Base-by-base conservation (phyloP, 1,140 invertebrate species). In the Thaumatotibia leucotreta region DNA sequence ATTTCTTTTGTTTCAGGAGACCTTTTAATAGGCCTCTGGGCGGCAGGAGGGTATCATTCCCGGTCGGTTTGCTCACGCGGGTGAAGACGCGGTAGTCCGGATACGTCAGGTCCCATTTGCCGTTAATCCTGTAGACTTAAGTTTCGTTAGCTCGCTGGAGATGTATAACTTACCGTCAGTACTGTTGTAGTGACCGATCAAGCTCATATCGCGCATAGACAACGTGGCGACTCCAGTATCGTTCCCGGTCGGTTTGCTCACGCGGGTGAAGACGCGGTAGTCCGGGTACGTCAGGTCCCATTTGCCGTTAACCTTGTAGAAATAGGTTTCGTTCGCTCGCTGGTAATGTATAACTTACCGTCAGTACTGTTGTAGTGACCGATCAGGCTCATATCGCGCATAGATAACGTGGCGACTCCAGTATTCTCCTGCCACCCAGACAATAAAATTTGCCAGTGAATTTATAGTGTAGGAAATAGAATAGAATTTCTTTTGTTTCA, bases 321-420 rank as follows among this genome's bases (percentile, higher is more conserved):
- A n/a, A n/a, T n/a, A n/a, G n/a, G n/a, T n/a, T n/a, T n/a, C n/a
- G n/a, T n/a, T n/a, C n/a, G n/a, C n/a, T n/a, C n/a, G n/a, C n/a
- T n/a, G n/a, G n/a, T n/a, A n/a, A n/a, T n/a, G 61, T 49, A 27
- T 65, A 6, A 79, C 80, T 83, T 66, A 92, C 91, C 91, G 73
- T 91, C 86, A 61, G 82, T 83, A 17, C 83, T 89, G 63, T 92
- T 92, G 31, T 84, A 91, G 70, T 92, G 91, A 0, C 78, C 89
- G 0, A 84, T 66, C 1, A 91, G 29, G 4, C 83, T 79, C 33
- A 76, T 87, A 49, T 90, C 81, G 6, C 72, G 66, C 75, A 88
- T 81, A 27, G 86, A 91, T 3, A 92, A 64, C 9, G 84, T 76
- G 1, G 84, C 90, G 0, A 82, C 62, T 4, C 84, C 80, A 0